Percentiles rank a stretch among this genome's conserved stretches.
phyloP scores from a whole-genome alignment of 2,888 invertebrate genomes.

The Monopis laevigella region DNA sequence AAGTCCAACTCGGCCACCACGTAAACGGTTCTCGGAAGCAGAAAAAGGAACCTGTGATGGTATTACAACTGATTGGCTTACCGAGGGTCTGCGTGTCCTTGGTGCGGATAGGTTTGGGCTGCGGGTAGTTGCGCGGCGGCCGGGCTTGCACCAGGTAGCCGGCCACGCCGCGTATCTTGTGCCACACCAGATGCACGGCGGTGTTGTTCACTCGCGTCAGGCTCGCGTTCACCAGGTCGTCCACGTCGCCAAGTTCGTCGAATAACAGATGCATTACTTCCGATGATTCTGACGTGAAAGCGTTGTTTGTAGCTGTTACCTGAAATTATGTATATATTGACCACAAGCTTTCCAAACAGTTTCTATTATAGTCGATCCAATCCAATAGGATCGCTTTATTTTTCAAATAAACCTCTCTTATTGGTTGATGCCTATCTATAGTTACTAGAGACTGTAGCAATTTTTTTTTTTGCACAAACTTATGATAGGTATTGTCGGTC shows the following conservation, averaged over 20 bases:
- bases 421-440: too few species aligned
- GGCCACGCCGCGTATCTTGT: conserved; percentile 61
- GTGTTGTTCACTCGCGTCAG: conserved; percentile 54
- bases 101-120: conserved; percentile 44
- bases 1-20: too few species aligned
- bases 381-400: too few species aligned
- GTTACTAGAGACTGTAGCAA: too few species aligned
- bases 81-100: conserved; percentile 45
- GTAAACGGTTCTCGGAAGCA: too few species aligned
- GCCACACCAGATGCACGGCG: conserved; percentile 71
- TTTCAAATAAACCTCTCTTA: too few species aligned
- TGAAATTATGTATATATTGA: conserved; percentile 25
- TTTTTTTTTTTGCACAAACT: too few species aligned
- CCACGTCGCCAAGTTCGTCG: conserved; percentile 72
- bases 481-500: too few species aligned
- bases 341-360: too few species aligned
- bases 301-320: conserved; percentile 74
- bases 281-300: conserved; percentile 70
- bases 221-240: conserved; percentile 65
- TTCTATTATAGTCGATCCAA: too few species aligned
- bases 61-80: too few species aligned
- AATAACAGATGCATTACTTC: conserved; percentile 67
- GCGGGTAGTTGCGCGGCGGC: conserved; percentile 65
- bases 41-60: too few species aligned
- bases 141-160: conserved; percentile 66